Percentiles rank a stretch among this genome's conserved stretches.
These are phyloP conservation scores for Isoperla grammatica DNA, from an alignment of 2,888 invertebrate species.

Conservation along the genomic window DNA sequence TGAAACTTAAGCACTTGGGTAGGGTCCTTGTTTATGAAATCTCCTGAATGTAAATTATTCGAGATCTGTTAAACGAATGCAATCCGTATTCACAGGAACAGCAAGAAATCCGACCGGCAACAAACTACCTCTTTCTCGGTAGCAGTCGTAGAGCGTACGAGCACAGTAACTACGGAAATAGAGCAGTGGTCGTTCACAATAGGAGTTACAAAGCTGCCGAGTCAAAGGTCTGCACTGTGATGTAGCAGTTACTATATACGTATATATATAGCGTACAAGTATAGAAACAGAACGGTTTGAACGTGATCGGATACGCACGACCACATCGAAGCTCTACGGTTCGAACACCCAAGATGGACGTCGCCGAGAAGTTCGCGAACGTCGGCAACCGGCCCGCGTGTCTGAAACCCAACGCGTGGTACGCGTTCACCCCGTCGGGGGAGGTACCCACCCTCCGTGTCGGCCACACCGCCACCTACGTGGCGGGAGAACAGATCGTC, in stretches of 20 bases:
- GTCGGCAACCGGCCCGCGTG: neutral
- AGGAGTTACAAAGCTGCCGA: constrained; percentile 14
- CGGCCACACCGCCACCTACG: constrained; percentile 21
- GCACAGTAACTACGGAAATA: constrained; percentile 42
- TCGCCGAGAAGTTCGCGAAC: neutral
- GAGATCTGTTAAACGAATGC: too few relatives aligned
- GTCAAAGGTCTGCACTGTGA: constrained; percentile 25
- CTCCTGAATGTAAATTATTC: too few relatives aligned
- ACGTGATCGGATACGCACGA: neutral
- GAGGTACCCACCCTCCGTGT: constrained; percentile 20
- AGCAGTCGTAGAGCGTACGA: constrained; percentile 40
- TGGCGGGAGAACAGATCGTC: constrained; percentile 13
- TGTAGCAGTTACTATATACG: constrained; percentile 16
- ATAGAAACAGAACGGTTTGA: neutral
- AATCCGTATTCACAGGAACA: constrained; percentile 39
- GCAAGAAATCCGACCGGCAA: constrained; percentile 32
- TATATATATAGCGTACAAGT: too few relatives aligned
- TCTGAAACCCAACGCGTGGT: constrained; percentile 14
- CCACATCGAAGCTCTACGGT: too few relatives aligned
- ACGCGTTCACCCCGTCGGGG: constrained; percentile 7
- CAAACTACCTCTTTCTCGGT: constrained; percentile 40
- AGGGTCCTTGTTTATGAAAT: too few relatives aligned
- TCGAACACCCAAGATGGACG: neutral
- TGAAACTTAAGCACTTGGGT: too few relatives aligned
- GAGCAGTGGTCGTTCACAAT: constrained; percentile 37